Base-by-base conservation (phyloP, 2,797 vertebrate genomes). In the Manis javanica region DNA sequence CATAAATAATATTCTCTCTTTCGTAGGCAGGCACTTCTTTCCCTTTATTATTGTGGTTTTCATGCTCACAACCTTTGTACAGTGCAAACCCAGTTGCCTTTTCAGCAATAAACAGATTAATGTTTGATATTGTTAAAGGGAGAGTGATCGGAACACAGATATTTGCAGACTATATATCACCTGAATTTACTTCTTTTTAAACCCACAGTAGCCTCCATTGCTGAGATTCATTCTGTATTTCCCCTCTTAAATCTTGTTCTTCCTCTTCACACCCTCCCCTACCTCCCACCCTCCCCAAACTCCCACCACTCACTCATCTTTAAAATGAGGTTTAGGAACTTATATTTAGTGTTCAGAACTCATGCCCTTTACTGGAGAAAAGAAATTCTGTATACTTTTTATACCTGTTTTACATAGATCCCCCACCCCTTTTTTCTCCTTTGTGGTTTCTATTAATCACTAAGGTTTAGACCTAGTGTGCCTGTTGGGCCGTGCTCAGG, bases 361-460 rank as follows among this genome's bases (percentile, higher is more conserved):
- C 51, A n/a, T 18, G 37, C 34, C 49, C 37, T 95, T 97, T 90
- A 39, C 53, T 96, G 59, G 55, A 96, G 90, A 57, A 94, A 83
- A 74, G 46, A 93, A 94, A 90, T 46, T 91, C 29, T 46, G 46
- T 46, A 46, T 46, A 46, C 46, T 46, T 92, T 87, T 95, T 79
- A 51, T 87, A 66, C 55, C 29, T 91, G 55, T 96, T 96, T 97
- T 94, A 97, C 64, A 31, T 86, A 71, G 18, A 26, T 2, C 0
- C 3, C 39, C 46, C 46, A 46, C 46, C 55, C 51, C 37, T 16
- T 23, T 34, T 78, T 83, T 55, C 96, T 95, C 95, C 37, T 91
- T 96, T 98, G 97, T 98, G 98, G 98, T 98, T 98, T 97, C 94
- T 83, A 69, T 92, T 97, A 77, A 64, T 97, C 91, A 97, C 96